These are phyloP conservation scores for Scolanthus callimorphus DNA, from an alignment of 92 coral and sea anemone species.

Conservation along the genomic window DNA sequence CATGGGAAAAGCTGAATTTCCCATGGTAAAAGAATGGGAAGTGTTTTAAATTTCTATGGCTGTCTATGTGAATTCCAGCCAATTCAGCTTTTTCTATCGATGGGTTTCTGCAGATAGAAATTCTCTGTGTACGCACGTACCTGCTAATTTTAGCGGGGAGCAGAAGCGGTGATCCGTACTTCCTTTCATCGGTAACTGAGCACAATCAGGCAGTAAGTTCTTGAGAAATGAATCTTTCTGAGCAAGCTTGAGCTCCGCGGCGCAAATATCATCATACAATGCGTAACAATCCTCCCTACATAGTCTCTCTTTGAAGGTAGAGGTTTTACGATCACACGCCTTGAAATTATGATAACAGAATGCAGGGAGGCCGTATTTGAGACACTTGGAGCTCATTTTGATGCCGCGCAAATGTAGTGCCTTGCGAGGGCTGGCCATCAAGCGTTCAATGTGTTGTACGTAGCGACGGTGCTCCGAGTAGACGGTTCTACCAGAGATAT, in stretches of 20 bases:
- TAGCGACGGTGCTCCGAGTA: conserved; percentile 31
- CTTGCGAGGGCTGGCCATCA: conserved; percentile 19
- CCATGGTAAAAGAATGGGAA: too few species aligned
- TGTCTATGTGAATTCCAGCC: too few species aligned
- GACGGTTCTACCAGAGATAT: conserved; percentile 44
- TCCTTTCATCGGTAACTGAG: conserved; percentile 45
- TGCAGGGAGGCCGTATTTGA: conserved; percentile 71
- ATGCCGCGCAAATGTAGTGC: too few species aligned
- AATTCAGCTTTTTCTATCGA: too few species aligned
- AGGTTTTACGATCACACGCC: conserved; percentile 51
- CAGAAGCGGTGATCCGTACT: conserved; percentile 58
- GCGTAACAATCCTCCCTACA: conserved; percentile 81
- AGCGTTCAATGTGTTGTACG: conserved; percentile 38
- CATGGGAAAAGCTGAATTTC: too few species aligned
- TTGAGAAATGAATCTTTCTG: conserved; percentile 4
- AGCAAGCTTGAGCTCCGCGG: conserved; percentile 52
- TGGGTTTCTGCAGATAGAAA: too few species aligned
- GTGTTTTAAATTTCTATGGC: too few species aligned
- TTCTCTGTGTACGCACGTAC: too few species aligned
- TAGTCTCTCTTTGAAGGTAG: conserved; percentile 48
- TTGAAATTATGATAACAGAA: conserved; percentile 83
- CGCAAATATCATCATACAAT: conserved; percentile 64
- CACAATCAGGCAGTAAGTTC: conserved; percentile 66
- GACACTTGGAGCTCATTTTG: conserved; percentile 56
- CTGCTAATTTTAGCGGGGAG: conserved; percentile 53